Conservation (phyloP, 2,888 invertebrate species). For the Peribatodes rhomboidaria region DNA sequence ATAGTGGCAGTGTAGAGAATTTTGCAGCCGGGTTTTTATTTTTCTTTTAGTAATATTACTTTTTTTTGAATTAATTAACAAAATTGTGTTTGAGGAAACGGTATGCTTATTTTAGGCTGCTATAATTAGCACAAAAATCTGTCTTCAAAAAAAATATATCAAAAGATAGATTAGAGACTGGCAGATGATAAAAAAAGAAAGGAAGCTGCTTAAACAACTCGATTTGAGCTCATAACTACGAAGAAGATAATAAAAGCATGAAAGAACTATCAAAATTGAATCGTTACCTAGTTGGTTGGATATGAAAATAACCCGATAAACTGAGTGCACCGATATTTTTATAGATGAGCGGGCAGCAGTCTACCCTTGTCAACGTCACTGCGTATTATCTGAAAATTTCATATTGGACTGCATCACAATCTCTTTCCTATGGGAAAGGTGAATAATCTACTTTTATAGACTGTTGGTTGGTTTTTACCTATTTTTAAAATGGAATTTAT, state of each 20-base stretch:
- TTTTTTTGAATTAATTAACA: no score
- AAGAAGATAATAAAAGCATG: neutral
- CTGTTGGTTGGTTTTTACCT: slow-evolving; percentile 2
- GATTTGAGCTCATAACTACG: neutral
- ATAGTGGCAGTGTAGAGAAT: no score
- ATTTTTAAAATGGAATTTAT: no score
- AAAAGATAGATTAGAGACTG: no score
- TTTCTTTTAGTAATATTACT: no score
- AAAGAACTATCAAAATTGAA: slow-evolving; percentile 9
- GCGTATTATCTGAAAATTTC: slow-evolving; percentile 75
- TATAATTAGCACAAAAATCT: no score
- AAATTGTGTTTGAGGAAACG: no score
- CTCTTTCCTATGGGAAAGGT: slow-evolving; percentile 45
- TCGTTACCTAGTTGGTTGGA: slow-evolving; percentile 39
- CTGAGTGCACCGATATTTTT: slow-evolving; percentile 75
- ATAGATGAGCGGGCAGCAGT: slow-evolving; percentile 71
- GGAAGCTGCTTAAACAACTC: no score
- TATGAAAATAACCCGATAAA: slow-evolving; percentile 75
- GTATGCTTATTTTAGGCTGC: no score
- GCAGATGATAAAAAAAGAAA: no score
- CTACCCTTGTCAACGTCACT: slow-evolving; percentile 81
- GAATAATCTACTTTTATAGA: slow-evolving; percentile 28
- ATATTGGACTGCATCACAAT: slow-evolving; percentile 74
- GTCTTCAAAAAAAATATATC: no score
- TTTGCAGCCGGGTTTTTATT: no score